Conservation (phyloP, 2,797 vertebrate genomes). For the Corythornis leucogaster region DNA sequence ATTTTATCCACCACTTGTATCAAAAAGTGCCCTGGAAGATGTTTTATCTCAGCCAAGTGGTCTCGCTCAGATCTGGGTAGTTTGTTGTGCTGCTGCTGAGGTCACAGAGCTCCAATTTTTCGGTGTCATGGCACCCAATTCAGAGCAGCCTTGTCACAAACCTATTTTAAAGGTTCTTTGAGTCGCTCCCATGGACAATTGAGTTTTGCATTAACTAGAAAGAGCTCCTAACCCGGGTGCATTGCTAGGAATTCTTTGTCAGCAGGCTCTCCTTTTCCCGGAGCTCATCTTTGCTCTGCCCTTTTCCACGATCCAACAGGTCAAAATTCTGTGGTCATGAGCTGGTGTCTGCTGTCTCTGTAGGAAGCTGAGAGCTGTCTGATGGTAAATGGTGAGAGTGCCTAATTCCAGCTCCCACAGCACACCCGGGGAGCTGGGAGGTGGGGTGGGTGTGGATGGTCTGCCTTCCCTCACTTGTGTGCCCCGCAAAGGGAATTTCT, state of each 20-base stretch:
- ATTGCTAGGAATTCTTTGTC: neutral
- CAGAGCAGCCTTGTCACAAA: neutral
- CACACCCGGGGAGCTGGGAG: neutral
- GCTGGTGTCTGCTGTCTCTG: neutral
- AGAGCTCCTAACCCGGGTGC: neutral
- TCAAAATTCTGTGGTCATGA: neutral
- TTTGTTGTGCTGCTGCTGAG: neutral
- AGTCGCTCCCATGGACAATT: neutral
- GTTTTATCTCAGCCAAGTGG: neutral
- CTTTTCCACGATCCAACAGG: neutral
- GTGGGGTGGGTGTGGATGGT: neutral
- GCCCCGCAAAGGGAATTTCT: neutral
- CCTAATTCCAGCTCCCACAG: slow-evolving; percentile 17
- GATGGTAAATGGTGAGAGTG: neutral
- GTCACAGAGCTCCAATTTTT: neutral
- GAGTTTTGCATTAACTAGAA: neutral
- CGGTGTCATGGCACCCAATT: neutral
- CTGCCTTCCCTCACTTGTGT: neutral
- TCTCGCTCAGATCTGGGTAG: neutral
- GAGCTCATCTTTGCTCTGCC: neutral
- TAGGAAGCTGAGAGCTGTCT: neutral
- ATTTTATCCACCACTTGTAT: neutral
- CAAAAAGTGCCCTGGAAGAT: neutral
- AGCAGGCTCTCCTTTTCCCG: neutral
- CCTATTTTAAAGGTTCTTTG: neutral